Evolutionary conservation across 2,888 invertebrate species (phyloP).

Genomic region (Lycia hirtaria): DNA sequence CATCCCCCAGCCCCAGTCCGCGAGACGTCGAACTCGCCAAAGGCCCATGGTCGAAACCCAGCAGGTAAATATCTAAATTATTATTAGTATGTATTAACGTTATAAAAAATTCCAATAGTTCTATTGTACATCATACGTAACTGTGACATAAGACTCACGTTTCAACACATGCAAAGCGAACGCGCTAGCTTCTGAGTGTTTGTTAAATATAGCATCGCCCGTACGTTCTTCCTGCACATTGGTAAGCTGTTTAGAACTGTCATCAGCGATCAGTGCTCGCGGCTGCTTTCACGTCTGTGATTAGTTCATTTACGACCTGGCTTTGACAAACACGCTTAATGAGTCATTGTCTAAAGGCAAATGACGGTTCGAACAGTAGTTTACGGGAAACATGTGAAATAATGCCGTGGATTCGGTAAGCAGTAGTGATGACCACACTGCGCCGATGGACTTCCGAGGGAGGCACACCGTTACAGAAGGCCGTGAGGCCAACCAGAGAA

Average conservation of each 20-base stretch:
- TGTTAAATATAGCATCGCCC: slow-evolving; percentile 79
- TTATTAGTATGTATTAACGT: slow-evolving; percentile 37
- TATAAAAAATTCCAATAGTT: no score
- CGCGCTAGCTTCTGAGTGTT: slow-evolving; percentile 77
- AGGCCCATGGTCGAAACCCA: slow-evolving; percentile 79
- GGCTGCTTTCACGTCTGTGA: slow-evolving; percentile 78
- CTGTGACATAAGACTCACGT: slow-evolving; percentile 73
- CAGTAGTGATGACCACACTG: slow-evolving; percentile 77
- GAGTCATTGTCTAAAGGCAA: slow-evolving; percentile 58
- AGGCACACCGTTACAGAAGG: slow-evolving; percentile 86
- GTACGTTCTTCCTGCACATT: slow-evolving; percentile 78
- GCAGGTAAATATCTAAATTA: slow-evolving; percentile 68
- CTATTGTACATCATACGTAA: slow-evolving; percentile 51
- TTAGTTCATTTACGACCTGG: slow-evolving; percentile 75
- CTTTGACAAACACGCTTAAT: slow-evolving; percentile 71
- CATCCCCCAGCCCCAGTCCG: slow-evolving; percentile 76
- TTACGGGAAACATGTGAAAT: slow-evolving; percentile 54
- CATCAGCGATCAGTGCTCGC: slow-evolving; percentile 82
- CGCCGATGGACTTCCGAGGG: slow-evolving; percentile 90
- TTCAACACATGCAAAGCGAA: slow-evolving; percentile 79
- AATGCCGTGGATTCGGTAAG: slow-evolving; percentile 64
- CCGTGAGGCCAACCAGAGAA: slow-evolving; percentile 88
- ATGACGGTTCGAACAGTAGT: slow-evolving; percentile 52
- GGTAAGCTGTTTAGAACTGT: slow-evolving; percentile 83
- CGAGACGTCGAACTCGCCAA: slow-evolving; percentile 59